phyloP scores from a whole-genome alignment of 2,888 invertebrate species.

The Fissipunctia ypsillon region DNA sequence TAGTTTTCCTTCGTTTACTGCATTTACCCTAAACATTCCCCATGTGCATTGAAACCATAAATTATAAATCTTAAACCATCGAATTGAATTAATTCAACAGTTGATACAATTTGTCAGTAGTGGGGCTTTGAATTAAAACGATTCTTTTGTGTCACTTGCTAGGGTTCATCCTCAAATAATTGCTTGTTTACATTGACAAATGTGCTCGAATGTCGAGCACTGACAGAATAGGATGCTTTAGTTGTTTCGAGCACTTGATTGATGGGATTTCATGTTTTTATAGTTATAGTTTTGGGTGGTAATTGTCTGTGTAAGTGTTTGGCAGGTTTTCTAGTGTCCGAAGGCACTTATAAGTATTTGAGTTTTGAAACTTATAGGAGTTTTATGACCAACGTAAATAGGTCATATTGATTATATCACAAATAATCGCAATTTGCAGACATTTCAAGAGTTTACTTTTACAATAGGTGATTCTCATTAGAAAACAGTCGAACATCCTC shows the following conservation, averaged over 20 bases:
- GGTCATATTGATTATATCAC: too few relatives aligned
- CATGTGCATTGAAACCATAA: conserved; percentile 27
- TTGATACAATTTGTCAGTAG: conserved; percentile 81
- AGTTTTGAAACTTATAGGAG: not conserved
- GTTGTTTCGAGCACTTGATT: conserved; percentile 53
- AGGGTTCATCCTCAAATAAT: conserved; percentile 82
- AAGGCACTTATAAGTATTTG: not conserved
- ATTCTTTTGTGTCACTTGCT: conserved; percentile 83
- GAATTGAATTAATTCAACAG: conserved; percentile 48
- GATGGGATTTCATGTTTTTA: conserved; percentile 33
- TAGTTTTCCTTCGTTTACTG: not conserved
- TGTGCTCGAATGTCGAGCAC: conserved; percentile 63
- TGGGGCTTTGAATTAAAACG: conserved; percentile 79
- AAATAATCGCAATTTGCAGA: not conserved
- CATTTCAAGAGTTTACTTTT: not conserved
- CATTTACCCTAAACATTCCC: too few relatives aligned
- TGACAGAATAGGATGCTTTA: conserved; percentile 37
- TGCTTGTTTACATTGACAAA: conserved; percentile 87
- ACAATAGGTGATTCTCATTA: conserved; percentile 1
- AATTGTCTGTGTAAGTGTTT: conserved; percentile 1
- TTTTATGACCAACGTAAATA: too few relatives aligned
- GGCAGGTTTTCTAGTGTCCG: not conserved
- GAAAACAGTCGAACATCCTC: conserved; percentile 13
- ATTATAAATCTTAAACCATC: conserved; percentile 42
- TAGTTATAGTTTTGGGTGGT: conserved; percentile 9